Conservation (phyloP, 2,797 vertebrate species). For the Rhynchotus rufescens region DNA sequence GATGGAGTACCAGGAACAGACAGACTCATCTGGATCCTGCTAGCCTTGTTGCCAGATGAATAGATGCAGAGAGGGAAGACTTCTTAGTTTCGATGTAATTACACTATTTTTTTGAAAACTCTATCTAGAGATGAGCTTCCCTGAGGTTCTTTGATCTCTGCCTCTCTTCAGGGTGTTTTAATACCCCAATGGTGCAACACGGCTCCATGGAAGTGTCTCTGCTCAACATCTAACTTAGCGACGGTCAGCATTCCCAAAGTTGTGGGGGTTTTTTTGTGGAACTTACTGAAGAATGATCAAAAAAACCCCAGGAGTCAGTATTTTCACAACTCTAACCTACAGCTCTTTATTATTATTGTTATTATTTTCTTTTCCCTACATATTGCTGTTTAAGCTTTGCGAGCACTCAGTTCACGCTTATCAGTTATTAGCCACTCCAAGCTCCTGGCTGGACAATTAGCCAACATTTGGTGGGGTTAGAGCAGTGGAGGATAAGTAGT, state of each 20-base stretch:
- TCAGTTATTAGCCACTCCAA: neutral
- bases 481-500: neutral
- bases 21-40: too few relatives aligned
- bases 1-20: too few relatives aligned
- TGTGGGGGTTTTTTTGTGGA: neutral
- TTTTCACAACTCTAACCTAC: neutral
- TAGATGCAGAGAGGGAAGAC: neutral
- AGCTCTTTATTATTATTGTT: fast-evolving
- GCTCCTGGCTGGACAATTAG: neutral
- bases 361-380: neutral
- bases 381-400: neutral
- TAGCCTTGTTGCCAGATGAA: neutral
- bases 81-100: neutral
- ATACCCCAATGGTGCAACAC: neutral
- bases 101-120: neutral
- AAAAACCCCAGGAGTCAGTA: neutral
- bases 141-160: neutral
- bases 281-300: neutral
- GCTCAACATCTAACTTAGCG: neutral
- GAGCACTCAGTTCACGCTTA: neutral
- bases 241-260: neutral
- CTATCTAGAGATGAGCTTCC: neutral
- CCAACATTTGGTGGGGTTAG: neutral
- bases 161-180: neutral
- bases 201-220: neutral